phyloP scores from a whole-genome alignment of 2,113 vertebrate genomes.

The Brienomyrus longianalis region DNA sequence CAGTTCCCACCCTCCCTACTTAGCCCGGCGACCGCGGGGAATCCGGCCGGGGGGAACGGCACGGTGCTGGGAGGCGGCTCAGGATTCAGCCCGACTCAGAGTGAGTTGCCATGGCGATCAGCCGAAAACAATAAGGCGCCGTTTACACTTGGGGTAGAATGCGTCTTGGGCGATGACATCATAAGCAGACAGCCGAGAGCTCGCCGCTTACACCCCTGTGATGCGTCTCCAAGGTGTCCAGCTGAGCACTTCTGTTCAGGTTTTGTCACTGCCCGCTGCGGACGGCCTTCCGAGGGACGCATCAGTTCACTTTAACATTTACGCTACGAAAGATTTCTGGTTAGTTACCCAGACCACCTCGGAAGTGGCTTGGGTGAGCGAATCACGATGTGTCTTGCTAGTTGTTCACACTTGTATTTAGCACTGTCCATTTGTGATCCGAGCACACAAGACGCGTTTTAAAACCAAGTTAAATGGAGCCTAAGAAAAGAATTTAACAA shows the following conservation, averaged over 20 bases:
- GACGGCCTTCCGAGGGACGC: background rate
- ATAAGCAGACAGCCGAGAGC: background rate
- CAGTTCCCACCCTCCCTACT: slow-evolving; percentile 84
- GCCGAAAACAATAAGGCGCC: background rate
- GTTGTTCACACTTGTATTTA: background rate
- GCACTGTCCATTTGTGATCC: background rate
- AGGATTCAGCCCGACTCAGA: slow-evolving; percentile 64
- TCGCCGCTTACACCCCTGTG: background rate
- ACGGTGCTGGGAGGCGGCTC: slow-evolving; percentile 54
- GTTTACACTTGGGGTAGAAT: background rate
- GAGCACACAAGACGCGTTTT: background rate
- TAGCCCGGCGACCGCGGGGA: slow-evolving; percentile 57
- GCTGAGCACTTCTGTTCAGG: background rate
- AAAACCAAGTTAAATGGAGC: background rate
- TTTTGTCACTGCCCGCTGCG: background rate
- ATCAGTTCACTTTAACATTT: background rate
- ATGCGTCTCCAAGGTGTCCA: background rate
- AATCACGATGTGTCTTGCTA: background rate
- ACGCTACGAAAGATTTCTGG: background rate
- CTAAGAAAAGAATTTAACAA: background rate
- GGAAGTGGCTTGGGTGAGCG: background rate
- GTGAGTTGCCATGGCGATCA: slow-evolving; percentile 39
- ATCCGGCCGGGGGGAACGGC: slow-evolving; percentile 45
- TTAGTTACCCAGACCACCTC: background rate
- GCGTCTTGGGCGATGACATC: background rate